Percentiles rank a stretch among this genome's conserved stretches.
These are phyloP conservation scores for Eugnorisma glareosa DNA, from an alignment of 2,888 invertebrate genomes.

Conservation along the genomic window DNA sequence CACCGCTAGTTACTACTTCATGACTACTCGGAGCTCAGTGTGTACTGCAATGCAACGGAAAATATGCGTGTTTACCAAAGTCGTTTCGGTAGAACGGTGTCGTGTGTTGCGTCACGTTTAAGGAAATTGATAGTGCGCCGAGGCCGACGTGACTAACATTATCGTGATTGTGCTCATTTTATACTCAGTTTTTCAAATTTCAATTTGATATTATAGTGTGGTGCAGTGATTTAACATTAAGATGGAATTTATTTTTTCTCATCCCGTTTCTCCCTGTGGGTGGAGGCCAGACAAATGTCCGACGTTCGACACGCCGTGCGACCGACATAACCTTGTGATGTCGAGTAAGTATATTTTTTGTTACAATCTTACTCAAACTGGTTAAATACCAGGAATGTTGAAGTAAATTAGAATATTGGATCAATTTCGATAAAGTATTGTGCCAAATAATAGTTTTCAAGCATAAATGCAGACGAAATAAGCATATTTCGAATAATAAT, in stretches of 20 bases:
- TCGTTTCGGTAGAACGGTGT: slow-evolving; percentile 91
- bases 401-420: slow-evolving; percentile 45
- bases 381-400: slow-evolving; percentile 56
- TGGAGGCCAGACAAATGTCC: slow-evolving; percentile 88
- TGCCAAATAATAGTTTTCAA: slow-evolving; percentile 62
- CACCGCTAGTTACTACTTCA: slow-evolving; percentile 91
- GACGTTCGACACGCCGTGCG: slow-evolving; percentile 86
- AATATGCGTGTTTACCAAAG: slow-evolving; percentile 91
- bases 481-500: slow-evolving; percentile 85
- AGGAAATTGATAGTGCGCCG: slow-evolving; percentile 90
- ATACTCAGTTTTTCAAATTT: slow-evolving; percentile 75
- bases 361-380: slow-evolving; percentile 68
- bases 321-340: slow-evolving; percentile 89
- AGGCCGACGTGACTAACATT: slow-evolving; percentile 90
- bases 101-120: slow-evolving; percentile 90
- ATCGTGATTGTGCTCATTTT: slow-evolving; percentile 85
- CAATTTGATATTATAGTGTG: slow-evolving; percentile 74
- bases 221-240: slow-evolving; percentile 80
- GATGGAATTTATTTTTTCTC: slow-evolving; percentile 83
- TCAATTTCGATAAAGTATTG: slow-evolving; percentile 54
- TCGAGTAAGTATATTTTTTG: slow-evolving; percentile 88
- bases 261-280: slow-evolving; percentile 86
- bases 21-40: slow-evolving; percentile 91
- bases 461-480: slow-evolving; percentile 74
- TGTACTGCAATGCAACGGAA: slow-evolving; percentile 91